Conservation (phyloP, 2,113 vertebrate genomes). For the Phaetusa simplex region DNA sequence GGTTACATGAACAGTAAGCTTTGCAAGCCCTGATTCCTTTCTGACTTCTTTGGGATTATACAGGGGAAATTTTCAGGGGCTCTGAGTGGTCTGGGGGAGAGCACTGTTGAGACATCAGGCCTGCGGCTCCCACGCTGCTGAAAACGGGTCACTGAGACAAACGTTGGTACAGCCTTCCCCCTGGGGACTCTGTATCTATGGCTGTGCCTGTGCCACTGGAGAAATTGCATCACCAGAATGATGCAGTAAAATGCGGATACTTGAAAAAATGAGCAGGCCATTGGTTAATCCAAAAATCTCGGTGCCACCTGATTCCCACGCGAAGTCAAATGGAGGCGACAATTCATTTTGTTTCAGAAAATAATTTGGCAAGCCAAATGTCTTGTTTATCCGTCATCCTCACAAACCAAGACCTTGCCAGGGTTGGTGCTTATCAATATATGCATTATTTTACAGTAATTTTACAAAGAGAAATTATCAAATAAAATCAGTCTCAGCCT, state of each 20-base stretch:
- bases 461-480: not conserved
- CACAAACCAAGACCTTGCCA: not conserved
- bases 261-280: not conserved
- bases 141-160: not conserved
- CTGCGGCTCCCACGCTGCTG: not conserved
- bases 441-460: not conserved
- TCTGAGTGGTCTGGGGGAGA: not conserved
- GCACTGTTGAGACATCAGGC: not conserved
- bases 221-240: not conserved
- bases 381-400: not conserved
- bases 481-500: not conserved
- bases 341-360: not conserved
- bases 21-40: not conserved
- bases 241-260: not conserved
- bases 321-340: not conserved
- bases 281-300: not conserved
- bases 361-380: not conserved
- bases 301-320: fast-evolving
- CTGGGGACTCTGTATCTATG: not conserved
- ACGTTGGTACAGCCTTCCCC: not conserved
- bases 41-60: not conserved
- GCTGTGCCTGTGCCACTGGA: not conserved
- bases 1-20: not conserved
- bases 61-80: not conserved
- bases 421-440: not conserved